A percentile compares a stretch with the other conserved stretches of the same genome.
These are phyloP conservation scores for Mus minutoides DNA, from an alignment of 2,797 vertebrate genomes.

Conservation along the genomic window DNA sequence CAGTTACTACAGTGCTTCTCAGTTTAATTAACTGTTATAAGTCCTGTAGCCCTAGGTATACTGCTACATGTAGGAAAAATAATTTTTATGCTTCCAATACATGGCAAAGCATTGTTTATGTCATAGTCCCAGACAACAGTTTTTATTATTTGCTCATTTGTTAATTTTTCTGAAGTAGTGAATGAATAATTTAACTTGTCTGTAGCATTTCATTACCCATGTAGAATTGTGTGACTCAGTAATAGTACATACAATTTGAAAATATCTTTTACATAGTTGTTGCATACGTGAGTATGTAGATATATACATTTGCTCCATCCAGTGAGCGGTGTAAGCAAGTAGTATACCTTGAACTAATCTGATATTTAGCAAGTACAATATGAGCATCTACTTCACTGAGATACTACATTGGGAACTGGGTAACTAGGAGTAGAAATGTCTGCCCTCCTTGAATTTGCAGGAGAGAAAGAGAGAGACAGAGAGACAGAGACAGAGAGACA, in stretches of 20 bases:
- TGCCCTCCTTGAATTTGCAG: not conserved
- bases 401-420: not conserved
- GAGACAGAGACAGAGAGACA: not conserved
- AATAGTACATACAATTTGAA: not conserved
- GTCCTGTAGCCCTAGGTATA: not conserved
- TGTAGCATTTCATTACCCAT: slow-evolving; percentile 1
- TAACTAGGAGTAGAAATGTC: not conserved
- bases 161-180: not conserved
- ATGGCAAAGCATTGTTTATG: not conserved
- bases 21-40: not conserved
- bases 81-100: not conserved
- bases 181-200: slow-evolving; percentile 5
- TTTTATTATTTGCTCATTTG: not conserved
- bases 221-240: not conserved
- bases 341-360: not conserved
- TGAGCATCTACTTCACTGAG: not conserved
- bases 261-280: not conserved
- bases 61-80: not conserved
- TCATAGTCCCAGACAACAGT: not conserved
- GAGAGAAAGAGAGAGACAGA: rapidly evolving
- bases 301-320: not conserved
- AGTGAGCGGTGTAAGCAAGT: not conserved
- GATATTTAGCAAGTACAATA: slow-evolving; percentile 11
- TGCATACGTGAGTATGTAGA: not conserved
- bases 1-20: not conserved